phyloP scores from a whole-genome alignment of 2,888 invertebrate species.

The Piscicola geometra region DNA sequence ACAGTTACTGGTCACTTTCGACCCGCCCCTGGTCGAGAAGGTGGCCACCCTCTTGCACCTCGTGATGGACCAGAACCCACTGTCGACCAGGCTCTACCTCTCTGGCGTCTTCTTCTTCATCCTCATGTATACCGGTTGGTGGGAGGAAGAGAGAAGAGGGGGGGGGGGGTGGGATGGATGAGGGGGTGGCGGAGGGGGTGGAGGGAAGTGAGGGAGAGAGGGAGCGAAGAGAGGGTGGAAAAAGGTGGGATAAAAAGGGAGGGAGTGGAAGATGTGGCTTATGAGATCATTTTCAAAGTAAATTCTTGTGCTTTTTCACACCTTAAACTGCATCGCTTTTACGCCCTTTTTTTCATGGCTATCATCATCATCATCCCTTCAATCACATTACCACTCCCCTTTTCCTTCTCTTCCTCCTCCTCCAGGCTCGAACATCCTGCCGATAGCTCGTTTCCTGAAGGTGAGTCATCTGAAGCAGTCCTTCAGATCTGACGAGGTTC shows the following conservation, averaged over 20 bases:
- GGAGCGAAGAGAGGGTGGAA: too few relatives aligned
- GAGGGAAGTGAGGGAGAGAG: too few relatives aligned
- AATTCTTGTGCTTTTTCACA: too few relatives aligned
- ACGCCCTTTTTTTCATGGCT: too few relatives aligned
- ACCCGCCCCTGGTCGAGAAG: slow-evolving; percentile 90
- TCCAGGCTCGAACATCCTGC: slow-evolving; percentile 84
- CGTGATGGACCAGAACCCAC: slow-evolving; percentile 91
- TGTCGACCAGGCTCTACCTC: slow-evolving; percentile 84
- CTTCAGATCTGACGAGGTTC: slow-evolving; percentile 81
- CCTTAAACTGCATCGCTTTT: too few relatives aligned
- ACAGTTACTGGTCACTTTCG: slow-evolving; percentile 84
- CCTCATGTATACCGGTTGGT: slow-evolving; percentile 80
- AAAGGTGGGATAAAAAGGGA: too few relatives aligned
- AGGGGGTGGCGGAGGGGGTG: too few relatives aligned
- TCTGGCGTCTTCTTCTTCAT: slow-evolving; percentile 97
- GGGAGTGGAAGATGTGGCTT: too few relatives aligned
- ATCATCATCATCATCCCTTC: too few relatives aligned
- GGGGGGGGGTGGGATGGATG: not conserved
- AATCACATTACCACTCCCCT: too few relatives aligned
- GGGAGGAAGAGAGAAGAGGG: not conserved
- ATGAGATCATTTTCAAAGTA: too few relatives aligned
- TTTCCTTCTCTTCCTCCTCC: too few relatives aligned
- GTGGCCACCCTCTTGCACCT: slow-evolving; percentile 71
- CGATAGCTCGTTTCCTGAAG: slow-evolving; percentile 87
- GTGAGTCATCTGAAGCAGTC: slow-evolving; percentile 93